These are phyloP conservation scores for Mionectes olivaceus DNA, from an alignment of 2,797 vertebrate genomes.

Conservation along the genomic window DNA sequence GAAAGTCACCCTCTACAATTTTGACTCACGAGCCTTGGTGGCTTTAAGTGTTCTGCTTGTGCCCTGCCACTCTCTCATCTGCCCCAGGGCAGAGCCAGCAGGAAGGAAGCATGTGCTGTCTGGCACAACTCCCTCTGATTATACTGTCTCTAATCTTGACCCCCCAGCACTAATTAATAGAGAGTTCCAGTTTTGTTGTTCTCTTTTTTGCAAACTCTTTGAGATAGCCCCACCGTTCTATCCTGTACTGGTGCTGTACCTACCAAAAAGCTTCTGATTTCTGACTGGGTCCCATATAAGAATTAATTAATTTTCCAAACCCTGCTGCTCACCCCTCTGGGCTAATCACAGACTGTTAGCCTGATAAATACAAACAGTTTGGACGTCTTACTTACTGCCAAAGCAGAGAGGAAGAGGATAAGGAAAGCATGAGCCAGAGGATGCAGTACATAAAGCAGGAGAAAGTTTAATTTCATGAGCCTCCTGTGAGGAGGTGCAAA, in stretches of 20 bases:
- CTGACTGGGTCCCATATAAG: neutral
- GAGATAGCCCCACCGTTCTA: neutral
- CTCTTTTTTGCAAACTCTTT: neutral
- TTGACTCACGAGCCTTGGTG: neutral
- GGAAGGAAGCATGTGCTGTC: neutral
- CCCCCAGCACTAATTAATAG: neutral
- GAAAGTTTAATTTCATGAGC: neutral
- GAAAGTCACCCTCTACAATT: neutral
- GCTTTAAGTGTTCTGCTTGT: neutral
- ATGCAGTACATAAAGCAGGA: neutral
- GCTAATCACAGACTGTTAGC: neutral
- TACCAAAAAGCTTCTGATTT: neutral
- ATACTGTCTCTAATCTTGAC: neutral
- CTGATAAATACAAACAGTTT: neutral
- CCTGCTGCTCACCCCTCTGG: neutral
- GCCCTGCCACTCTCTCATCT: neutral
- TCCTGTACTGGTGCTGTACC: neutral
- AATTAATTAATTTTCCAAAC: neutral
- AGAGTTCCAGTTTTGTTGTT: neutral
- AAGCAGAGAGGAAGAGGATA: neutral
- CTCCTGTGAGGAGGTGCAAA: neutral
- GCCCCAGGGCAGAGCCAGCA: neutral
- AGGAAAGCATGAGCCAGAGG: neutral
- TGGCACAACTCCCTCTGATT: neutral
- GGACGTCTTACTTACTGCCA: neutral